Conservation (phyloP, 2,888 invertebrate genomes). For the Scrobipalpa costella region DNA sequence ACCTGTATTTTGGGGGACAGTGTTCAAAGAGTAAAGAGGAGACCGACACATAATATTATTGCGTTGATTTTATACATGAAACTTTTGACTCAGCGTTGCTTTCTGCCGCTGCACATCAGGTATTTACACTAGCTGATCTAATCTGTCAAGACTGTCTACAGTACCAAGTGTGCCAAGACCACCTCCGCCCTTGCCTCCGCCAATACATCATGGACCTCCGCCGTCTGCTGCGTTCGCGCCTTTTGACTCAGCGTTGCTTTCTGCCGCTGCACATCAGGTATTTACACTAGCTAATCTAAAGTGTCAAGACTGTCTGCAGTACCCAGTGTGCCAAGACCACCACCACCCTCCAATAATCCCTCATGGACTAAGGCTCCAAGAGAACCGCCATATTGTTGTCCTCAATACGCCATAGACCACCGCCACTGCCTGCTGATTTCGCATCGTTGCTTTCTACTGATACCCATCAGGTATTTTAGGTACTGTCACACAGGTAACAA, state of each 20-base stretch:
- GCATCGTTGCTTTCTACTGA: constrained; percentile 90
- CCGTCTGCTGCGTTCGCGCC: constrained; percentile 86
- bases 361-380: constrained; percentile 75
- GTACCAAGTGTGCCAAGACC: constrained; percentile 78
- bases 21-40: too few species aligned
- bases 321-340: constrained; percentile 79
- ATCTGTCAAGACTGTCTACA: constrained; percentile 32
- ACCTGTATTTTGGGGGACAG: too few species aligned
- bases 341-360: constrained; percentile 74
- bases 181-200: constrained; percentile 82
- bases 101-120: constrained; percentile 91
- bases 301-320: constrained; percentile 38
- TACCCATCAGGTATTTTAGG: constrained; percentile 88
- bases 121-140: constrained; percentile 42
- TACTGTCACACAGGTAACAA: too few species aligned
- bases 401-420: constrained; percentile 62
- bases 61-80: too few species aligned
- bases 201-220: constrained; percentile 64
- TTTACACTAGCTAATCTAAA: neutral
- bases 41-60: too few species aligned
- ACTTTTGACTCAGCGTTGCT: constrained; percentile 92
- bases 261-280: constrained; percentile 91
- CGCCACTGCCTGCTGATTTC: constrained; percentile 83
- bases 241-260: constrained; percentile 90
- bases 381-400: constrained; percentile 81